Conservation (phyloP, 2,797 vertebrate species). For the Onychomys leucogaster region DNA sequence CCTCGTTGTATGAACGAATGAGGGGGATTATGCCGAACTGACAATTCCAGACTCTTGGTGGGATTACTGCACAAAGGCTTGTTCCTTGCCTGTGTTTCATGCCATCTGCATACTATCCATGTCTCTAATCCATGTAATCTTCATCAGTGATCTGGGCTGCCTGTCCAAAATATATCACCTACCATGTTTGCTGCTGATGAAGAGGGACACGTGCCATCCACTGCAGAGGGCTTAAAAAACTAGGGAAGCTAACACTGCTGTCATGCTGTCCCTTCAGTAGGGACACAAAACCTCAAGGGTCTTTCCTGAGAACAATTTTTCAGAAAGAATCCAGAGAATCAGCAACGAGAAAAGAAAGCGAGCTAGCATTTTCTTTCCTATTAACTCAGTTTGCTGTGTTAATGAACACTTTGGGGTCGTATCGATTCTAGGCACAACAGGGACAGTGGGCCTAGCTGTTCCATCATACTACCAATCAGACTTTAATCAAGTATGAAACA, state of each 20-base stretch:
- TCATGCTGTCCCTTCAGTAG: not conserved
- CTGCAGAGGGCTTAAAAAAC: not conserved
- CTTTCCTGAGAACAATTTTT: not conserved
- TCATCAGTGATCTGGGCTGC: not conserved
- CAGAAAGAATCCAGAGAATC: not conserved
- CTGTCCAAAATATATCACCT: not conserved
- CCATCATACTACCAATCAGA: not conserved
- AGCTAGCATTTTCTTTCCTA: conserved; percentile 25
- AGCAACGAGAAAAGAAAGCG: conserved; percentile 29
- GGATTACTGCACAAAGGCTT: not conserved
- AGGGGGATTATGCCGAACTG: not conserved
- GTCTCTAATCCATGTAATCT: not conserved
- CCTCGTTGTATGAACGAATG: not conserved
- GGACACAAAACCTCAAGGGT: not conserved
- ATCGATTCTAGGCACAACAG: not conserved
- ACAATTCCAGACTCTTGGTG: not conserved
- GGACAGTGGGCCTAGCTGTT: not conserved
- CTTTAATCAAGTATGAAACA: not conserved
- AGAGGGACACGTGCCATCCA: not conserved
- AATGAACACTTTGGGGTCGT: not conserved
- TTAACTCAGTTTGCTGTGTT: not conserved
- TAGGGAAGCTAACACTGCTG: not conserved
- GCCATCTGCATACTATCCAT: not conserved
- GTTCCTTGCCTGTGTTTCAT: not conserved
- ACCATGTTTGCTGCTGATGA: not conserved